Evolutionary conservation across 2,797 vertebrate genomes (phyloP), one percentile per base, ranked within the genome.

Genomic region (Triplophysa yarkandensis): DNA sequence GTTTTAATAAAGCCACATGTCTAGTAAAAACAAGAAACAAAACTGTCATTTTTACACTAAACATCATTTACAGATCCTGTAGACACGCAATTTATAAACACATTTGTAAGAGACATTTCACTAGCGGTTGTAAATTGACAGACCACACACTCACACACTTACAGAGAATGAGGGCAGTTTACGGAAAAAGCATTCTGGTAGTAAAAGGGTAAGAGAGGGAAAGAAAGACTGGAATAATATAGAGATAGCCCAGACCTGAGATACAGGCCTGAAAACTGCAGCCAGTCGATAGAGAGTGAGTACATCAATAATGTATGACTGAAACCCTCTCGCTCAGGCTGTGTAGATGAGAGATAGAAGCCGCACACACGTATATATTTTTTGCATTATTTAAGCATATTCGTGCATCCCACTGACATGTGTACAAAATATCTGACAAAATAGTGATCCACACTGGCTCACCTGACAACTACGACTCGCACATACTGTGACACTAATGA

Each of bases 271-370:
- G 79, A 88, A 90, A 89, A 90, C 85, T 86, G 83, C 82, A 86
- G 81, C 72, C 81, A 84, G 88, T 91, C 87, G 82, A 91, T 92
- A 87, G 68, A 85, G 86, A 81, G 11, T 83, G 88, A 88, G 88
- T 74, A 69, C 87, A 92, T 92, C 87, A 92, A 82, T 78, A 74
- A 80, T 82, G 68, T 74, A 81, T 81, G 80, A 67, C 54, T 71
- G 70, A 76, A 80, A 74, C 54, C 73, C 65, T 80, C 65, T 70
- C 65, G 72, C 69, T 28, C 46, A 44, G 50, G 13, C 27, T 27
- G 19, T 11, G 71, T 43, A 55, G 43, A 52, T 27, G 23, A 25
- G 19, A 11, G 55, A 17, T 17, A n/a, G 27, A 9, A 39, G 41
- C 43, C 46, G 60, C 27, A 41, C 61, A 44, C 52, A 46, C 44